Evolutionary conservation across 2,888 invertebrate species (phyloP).

Genomic region (Bembecia ichneumoniformis): DNA sequence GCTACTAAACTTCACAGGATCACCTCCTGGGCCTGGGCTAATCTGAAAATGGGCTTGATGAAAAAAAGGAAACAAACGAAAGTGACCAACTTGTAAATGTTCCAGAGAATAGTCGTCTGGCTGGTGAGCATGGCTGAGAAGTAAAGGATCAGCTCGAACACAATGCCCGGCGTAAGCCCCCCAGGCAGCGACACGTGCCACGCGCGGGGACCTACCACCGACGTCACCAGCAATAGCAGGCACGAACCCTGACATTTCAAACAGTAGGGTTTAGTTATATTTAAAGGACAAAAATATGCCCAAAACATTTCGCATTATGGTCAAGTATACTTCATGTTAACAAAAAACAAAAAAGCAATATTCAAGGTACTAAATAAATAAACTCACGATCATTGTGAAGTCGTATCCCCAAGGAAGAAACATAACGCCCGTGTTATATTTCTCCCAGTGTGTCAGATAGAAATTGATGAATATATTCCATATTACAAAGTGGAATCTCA

Average conservation of each 20-base stretch:
- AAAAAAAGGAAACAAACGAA: background rate
- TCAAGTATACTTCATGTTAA: no score
- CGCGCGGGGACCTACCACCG: constrained; percentile 80
- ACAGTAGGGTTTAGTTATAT: no score
- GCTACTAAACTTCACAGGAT: no score
- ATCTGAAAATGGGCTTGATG: no score
- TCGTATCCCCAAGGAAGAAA: constrained; percentile 99
- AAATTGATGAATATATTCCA: constrained; percentile 96
- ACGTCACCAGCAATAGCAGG: constrained; percentile 67
- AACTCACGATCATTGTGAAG: constrained; percentile 92
- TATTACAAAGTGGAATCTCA: constrained; percentile 90
- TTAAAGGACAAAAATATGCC: no score
- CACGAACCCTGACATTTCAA: constrained; percentile 60
- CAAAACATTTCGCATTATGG: no score
- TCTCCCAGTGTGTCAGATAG: constrained; percentile 98
- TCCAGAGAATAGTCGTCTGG: constrained; percentile 90
- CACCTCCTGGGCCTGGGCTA: no score
- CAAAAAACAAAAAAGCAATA: background rate
- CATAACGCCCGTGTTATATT: constrained; percentile 96
- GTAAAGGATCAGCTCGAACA: constrained; percentile 90
- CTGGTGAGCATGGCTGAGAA: constrained; percentile 87
- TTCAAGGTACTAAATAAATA: background rate
- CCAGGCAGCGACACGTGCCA: constrained; percentile 87
- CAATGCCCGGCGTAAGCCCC: constrained; percentile 80
- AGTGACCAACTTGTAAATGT: constrained; percentile 80